A percentile compares a stretch with the other conserved stretches of the same genome.
Conservation (phyloP, 2,888 invertebrate genomes). For the Autographa gamma region DNA sequence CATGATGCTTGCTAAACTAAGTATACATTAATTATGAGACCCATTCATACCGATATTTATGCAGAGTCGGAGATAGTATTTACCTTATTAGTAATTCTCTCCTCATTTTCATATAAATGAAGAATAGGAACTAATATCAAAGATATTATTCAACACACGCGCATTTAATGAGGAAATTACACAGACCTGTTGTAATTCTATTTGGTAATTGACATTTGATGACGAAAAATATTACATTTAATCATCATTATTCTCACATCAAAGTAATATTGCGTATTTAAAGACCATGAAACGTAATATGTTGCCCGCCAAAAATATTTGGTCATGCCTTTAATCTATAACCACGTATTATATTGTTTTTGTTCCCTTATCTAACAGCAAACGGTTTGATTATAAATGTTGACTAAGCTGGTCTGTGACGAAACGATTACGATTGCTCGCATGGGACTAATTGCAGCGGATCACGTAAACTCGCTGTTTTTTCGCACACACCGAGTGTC, state of each 20-base stretch:
- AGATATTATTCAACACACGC: not conserved
- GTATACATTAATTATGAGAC: not conserved
- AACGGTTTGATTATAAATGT: slow-evolving; percentile 56
- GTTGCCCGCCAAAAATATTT: slow-evolving; percentile 21
- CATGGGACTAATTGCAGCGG: slow-evolving; percentile 72
- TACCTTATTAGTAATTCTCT: not conserved
- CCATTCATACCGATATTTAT: not conserved
- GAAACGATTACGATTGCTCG: slow-evolving; percentile 77
- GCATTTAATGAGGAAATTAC: not conserved
- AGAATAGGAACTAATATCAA: not conserved
- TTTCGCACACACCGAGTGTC: slow-evolving; percentile 50
- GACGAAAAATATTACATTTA: slow-evolving; percentile 7
- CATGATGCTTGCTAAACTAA: not conserved
- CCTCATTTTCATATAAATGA: not conserved
- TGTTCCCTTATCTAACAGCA: slow-evolving; percentile 61
- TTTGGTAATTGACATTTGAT: slow-evolving; percentile 10
- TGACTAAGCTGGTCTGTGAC: slow-evolving; percentile 77
- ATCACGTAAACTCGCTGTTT: slow-evolving; percentile 71
- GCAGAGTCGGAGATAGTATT: slow-evolving; percentile 1
- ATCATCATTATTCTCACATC: slow-evolving; percentile 8
- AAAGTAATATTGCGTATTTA: slow-evolving; percentile 9
- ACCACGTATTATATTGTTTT: slow-evolving; percentile 35
- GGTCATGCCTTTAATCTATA: slow-evolving; percentile 29
- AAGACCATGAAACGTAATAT: not conserved
- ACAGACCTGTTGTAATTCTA: slow-evolving; percentile 5